Percentiles rank a stretch among this genome's conserved stretches.
Evolutionary conservation across 2,797 vertebrate genomes (phyloP).

Genomic region (Benthosema pterotum): DNA sequence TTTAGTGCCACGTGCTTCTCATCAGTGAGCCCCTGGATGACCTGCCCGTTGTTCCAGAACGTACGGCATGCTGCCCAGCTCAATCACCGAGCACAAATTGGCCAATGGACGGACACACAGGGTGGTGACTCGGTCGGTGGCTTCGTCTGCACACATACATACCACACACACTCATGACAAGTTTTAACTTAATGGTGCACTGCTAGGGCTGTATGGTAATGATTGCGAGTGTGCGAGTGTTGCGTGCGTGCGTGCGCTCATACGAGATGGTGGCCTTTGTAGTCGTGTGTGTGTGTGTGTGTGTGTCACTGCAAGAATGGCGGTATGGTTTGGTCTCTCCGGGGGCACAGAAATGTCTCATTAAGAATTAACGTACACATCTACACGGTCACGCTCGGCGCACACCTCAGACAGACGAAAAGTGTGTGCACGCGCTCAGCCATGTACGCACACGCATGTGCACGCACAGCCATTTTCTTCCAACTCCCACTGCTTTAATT

Average conservation of each 20-base stretch:
- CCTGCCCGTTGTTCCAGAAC: constrained; percentile 32
- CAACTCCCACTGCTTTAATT: constrained; percentile 81
- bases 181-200: constrained; percentile 70
- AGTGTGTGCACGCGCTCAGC: neutral
- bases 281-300: too few species aligned
- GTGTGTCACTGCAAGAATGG: constrained; percentile 70
- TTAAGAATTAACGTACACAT: constrained; percentile 88
- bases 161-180: constrained; percentile 40
- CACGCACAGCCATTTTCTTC: constrained; percentile 54
- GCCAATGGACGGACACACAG: constrained; percentile 25
- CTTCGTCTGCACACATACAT: constrained; percentile 42
- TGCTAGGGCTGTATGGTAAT: constrained; percentile 75
- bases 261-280: constrained; percentile 73
- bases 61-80: constrained; percentile 44
- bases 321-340: constrained; percentile 78
- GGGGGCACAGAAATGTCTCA: constrained; percentile 85
- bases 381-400: constrained; percentile 77
- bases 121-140: constrained; percentile 40
- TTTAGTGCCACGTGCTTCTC: neutral
- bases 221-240: constrained; percentile 41
- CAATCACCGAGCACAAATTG: constrained; percentile 59
- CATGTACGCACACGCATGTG: constrained; percentile 41
- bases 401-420: constrained; percentile 63
- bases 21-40: constrained; percentile 7
- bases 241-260: constrained; percentile 27